These are phyloP conservation scores for Cactoblastis cactorum DNA, from an alignment of 2,888 invertebrate genomes.

Conservation along the genomic window DNA sequence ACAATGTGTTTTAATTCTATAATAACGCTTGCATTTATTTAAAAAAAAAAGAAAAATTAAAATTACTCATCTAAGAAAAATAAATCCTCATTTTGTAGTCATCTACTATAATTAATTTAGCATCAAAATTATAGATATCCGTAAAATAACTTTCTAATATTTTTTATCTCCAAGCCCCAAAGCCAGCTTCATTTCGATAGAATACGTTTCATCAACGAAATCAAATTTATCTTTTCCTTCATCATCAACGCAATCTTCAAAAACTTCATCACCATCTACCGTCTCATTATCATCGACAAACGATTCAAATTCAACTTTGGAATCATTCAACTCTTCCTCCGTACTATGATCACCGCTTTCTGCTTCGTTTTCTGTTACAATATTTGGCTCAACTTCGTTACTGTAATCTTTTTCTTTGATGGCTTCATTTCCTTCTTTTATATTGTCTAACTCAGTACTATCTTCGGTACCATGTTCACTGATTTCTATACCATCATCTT, in stretches of 20 bases:
- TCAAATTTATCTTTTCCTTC: constrained; percentile 26
- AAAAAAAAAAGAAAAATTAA: not conserved
- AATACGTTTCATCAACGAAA: constrained; percentile 51
- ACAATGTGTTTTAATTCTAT: constrained; percentile 22
- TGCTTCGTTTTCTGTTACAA: constrained; percentile 14
- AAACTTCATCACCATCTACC: constrained; percentile 42
- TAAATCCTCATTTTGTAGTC: no score
- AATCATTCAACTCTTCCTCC: constrained; percentile 12
- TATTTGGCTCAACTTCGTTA: constrained; percentile 26
- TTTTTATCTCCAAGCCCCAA: constrained; percentile 42
- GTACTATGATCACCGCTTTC: not conserved
- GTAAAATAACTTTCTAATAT: constrained; percentile 12
- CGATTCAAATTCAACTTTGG: constrained; percentile 12
- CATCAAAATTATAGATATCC: not conserved
- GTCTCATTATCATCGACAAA: constrained; percentile 20
- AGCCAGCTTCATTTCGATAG: constrained; percentile 67
- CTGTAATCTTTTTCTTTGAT: constrained; percentile 28
- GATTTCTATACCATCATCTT: constrained; percentile 32
- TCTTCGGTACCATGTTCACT: constrained; percentile 30
- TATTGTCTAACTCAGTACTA: constrained; percentile 16
- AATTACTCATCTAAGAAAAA: not conserved
- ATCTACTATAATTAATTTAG: not conserved
- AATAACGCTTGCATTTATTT: not conserved
- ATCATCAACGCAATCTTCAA: constrained; percentile 58
- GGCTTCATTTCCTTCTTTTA: not conserved